Percentiles rank a stretch among this genome's conserved stretches.
Conservation (phyloP, 2,113 vertebrate species). For the Hipposideros armiger region DNA sequence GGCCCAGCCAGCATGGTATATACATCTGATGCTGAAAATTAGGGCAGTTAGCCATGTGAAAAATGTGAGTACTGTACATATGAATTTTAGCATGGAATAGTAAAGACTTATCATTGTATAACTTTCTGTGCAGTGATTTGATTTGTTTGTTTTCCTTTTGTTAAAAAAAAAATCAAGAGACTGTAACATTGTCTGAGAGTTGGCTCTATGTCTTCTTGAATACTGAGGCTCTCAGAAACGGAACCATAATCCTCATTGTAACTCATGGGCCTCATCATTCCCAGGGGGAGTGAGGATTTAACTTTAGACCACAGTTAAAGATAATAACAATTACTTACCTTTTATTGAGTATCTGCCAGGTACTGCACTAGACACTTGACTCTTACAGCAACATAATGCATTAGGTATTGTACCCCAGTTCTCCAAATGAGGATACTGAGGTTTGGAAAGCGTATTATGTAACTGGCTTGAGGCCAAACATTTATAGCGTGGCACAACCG, state of each 20-base stretch:
- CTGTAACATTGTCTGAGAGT: constrained; percentile 23
- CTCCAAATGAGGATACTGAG: neutral
- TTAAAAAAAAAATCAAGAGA: constrained; percentile 55
- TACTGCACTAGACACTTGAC: neutral
- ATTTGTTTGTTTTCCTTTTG: constrained; percentile 62
- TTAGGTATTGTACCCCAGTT: neutral
- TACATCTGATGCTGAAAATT: constrained; percentile 29
- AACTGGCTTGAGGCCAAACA: neutral
- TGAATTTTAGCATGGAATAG: neutral
- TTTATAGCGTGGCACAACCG: neutral
- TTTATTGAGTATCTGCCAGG: neutral
- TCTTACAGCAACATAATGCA: neutral
- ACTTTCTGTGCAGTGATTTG: neutral
- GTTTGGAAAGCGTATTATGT: neutral
- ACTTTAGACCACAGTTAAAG: neutral
- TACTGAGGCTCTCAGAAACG: neutral
- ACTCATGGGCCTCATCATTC: neutral
- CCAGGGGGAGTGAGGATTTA: neutral
- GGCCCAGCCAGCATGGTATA: neutral
- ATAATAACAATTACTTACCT: neutral
- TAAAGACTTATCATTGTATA: constrained; percentile 45
- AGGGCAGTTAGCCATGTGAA: constrained; percentile 23
- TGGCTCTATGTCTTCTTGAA: neutral
- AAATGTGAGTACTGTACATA: neutral
- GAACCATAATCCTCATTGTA: neutral